phyloP scores from a whole-genome alignment of 37 sponge, comb jelly and placozoan species.

The Bolinopsis microptera region DNA sequence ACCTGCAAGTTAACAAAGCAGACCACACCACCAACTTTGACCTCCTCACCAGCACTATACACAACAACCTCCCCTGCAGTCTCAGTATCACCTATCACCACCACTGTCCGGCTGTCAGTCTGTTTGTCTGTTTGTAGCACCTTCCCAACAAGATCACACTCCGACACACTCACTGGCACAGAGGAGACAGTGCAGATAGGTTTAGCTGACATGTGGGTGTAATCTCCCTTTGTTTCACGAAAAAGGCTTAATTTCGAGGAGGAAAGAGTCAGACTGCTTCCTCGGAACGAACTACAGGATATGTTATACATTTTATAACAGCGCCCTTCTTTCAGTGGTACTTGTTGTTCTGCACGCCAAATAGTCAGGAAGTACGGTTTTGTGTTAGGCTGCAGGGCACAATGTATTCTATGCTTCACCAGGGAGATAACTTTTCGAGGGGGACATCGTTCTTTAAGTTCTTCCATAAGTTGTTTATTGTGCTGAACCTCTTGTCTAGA shows the following conservation, averaged over 20 bases:
- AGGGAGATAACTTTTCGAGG: neutral
- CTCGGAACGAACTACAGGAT: neutral
- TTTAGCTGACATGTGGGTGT: neutral
- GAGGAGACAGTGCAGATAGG: neutral
- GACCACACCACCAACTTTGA: neutral
- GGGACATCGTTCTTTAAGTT: neutral
- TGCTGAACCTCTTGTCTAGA: neutral
- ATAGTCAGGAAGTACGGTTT: constrained; percentile 17
- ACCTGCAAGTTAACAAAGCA: constrained; percentile 1
- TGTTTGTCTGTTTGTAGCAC: constrained; percentile 21
- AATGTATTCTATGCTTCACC: neutral
- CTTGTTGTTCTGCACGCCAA: neutral
- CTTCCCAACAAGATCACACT: constrained; percentile 3
- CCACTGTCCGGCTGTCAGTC: neutral
- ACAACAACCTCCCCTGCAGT: neutral
- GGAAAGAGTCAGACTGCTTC: neutral
- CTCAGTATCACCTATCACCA: neutral
- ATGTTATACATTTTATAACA: constrained; percentile 16
- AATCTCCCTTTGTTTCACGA: neutral
- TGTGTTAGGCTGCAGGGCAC: neutral
- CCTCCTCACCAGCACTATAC: neutral
- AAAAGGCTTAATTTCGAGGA: neutral
- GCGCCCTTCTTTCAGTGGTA: neutral
- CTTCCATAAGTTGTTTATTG: neutral
- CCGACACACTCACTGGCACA: neutral